Percentiles rank a stretch among this genome's conserved stretches.
phyloP scores from a whole-genome alignment of 2,888 invertebrate genomes.

The Byasa hedistus region DNA sequence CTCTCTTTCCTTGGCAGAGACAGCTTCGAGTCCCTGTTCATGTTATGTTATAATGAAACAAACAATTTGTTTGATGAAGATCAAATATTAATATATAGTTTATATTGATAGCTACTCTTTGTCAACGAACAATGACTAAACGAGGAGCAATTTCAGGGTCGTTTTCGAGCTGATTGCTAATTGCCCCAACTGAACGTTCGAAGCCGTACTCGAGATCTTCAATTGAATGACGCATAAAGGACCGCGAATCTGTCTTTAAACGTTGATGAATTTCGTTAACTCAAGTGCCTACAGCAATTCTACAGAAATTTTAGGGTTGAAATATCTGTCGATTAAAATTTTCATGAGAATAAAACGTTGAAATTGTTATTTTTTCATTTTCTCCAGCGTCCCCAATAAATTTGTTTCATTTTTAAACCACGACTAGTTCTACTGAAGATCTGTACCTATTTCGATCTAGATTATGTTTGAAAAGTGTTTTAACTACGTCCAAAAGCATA shows the following conservation, averaged over 20 bases:
- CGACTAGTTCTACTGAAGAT: too few relatives aligned
- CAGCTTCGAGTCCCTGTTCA: too few relatives aligned
- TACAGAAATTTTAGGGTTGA: background rate
- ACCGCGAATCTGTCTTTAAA: conserved; percentile 21
- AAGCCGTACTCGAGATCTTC: conserved; percentile 25
- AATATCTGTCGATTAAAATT: background rate
- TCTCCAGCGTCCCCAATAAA: too few relatives aligned
- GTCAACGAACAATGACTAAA: conserved; percentile 28
- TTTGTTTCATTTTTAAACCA: too few relatives aligned
- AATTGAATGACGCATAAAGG: conserved; percentile 30
- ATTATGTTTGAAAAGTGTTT: too few relatives aligned
- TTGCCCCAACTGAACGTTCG: conserved; percentile 27
- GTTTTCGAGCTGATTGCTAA: conserved; percentile 29
- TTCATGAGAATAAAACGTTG: background rate
- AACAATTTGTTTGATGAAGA: background rate
- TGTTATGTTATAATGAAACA: background rate
- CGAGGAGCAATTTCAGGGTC: conserved; percentile 25
- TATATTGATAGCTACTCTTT: conserved; percentile 25
- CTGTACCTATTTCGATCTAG: too few relatives aligned
- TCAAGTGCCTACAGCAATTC: background rate
- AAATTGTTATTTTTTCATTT: background rate
- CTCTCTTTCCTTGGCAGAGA: too few relatives aligned
- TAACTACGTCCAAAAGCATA: too few relatives aligned
- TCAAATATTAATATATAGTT: conserved; percentile 8
- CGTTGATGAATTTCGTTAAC: conserved; percentile 17